Base-by-base conservation (phyloP, 1,140 invertebrate genomes). In the Caerostris darwini region DNA sequence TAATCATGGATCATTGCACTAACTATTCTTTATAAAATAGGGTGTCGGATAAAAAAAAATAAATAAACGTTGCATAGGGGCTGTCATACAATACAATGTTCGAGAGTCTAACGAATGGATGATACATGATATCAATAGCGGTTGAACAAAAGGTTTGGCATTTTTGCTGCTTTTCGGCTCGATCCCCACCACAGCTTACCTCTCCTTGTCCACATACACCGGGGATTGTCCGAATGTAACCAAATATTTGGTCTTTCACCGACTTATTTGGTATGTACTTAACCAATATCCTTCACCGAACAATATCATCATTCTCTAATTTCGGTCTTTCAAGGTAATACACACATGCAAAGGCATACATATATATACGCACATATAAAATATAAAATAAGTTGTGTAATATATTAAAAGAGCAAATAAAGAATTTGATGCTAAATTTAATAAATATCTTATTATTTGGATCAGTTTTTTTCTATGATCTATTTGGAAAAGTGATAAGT, bases 21-120 rank as follows among this genome's bases (percentile, higher is more conserved):
- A 89, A 0, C 86, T 34, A 89, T 89, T 89, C 61, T 5, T 53
- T 69, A 88, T 67, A 56, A 89, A 89, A 8, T 67, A 54, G 34
- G 0, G 12, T 69, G 14, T n/a, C 17, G 12, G 3, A 85, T 8
- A 4, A 3, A 10, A 17, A 89, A 89, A 2, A 69, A 19, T 54
- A 89, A 69, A 10, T 3, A 89, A 89, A 53, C 7, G 1, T 89
- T 89, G 8, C 19, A 64, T 64, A 64, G 3, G n/a, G 10, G 17
- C 61, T 64, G 14, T 14, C 61, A 17, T 14, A 17, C 61, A 12
- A 10, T 34, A 34, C 10, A 64, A 2, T 64, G 7, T 64, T 64
- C 8, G 12, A 64, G 61, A 64, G 4, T 17, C 2, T 64, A 64
- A 64, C 12, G 12, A 64, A 14, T 64, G 3, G 12, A 61, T 10